A percentile compares a stretch with the other conserved stretches of the same genome.
Evolutionary conservation across 2,113 vertebrate genomes (phyloP).

Genomic region (Aegotheles bennettii): DNA sequence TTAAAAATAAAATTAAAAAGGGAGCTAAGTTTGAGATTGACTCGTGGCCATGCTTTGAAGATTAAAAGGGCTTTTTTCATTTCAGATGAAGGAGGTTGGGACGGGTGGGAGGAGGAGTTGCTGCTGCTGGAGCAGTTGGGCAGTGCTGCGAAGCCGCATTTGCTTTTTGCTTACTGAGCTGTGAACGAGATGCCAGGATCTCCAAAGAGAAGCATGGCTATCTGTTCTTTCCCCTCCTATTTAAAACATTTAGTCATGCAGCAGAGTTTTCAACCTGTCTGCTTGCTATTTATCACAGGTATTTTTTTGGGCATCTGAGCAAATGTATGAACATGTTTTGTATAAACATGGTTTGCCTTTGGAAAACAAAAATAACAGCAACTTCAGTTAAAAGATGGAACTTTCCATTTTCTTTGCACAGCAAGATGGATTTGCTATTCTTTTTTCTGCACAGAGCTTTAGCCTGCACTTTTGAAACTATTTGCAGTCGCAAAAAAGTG

Average conservation of each 20-base stretch:
- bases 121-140: not conserved
- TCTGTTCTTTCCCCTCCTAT: not conserved
- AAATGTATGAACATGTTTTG: not conserved
- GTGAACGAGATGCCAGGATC: not conserved
- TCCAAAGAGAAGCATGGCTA: not conserved
- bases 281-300: not conserved
- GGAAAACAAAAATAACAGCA: not conserved
- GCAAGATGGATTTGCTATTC: not conserved
- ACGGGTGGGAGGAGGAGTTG: not conserved
- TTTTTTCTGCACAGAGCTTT: not conserved
- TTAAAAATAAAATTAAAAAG: constrained; percentile 44
- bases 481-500: not conserved
- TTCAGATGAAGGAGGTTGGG: not conserved
- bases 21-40: constrained; percentile 25
- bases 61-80: constrained; percentile 24
- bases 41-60: constrained; percentile 56
- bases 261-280: not conserved
- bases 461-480: not conserved
- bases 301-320: not conserved
- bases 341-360: not conserved
- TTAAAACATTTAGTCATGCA: not conserved
- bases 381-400: not conserved
- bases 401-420: not conserved
- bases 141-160: not conserved
- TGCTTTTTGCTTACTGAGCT: not conserved